These are phyloP conservation scores for Panopea generosa DNA, from an alignment of 2,888 invertebrate species.

Conservation along the genomic window DNA sequence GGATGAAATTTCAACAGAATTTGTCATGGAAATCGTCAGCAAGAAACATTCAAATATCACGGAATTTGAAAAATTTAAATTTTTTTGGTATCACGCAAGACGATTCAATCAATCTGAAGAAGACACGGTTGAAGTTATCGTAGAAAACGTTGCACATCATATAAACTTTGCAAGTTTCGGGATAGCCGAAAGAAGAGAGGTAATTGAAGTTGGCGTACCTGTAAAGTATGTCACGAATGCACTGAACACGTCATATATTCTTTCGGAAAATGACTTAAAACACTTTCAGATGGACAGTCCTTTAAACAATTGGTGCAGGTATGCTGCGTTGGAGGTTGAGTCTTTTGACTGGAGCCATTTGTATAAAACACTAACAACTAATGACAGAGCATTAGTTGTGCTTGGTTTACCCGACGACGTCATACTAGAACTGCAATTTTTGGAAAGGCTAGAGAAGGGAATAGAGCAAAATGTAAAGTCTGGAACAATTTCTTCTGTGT, in stretches of 20 bases:
- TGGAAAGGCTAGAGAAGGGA: constrained; percentile 17
- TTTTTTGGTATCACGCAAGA: constrained; percentile 21
- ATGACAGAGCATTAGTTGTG: constrained; percentile 32
- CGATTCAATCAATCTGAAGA: not conserved
- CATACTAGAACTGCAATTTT: constrained; percentile 38
- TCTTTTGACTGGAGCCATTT: constrained; percentile 47
- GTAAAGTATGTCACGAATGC: constrained; percentile 34
- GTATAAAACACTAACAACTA: constrained; percentile 38
- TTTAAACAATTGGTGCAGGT: constrained; percentile 27
- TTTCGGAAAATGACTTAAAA: constrained; percentile 33
- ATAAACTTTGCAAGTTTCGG: constrained; percentile 47
- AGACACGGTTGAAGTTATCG: constrained; percentile 12
- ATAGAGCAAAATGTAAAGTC: constrained; percentile 34
- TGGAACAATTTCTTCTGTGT: constrained; percentile 39
- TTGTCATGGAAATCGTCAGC: constrained; percentile 21
- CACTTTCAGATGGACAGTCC: constrained; percentile 37
- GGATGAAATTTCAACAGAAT: constrained; percentile 23
- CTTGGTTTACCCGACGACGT: constrained; percentile 42
- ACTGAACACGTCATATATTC: constrained; percentile 40
- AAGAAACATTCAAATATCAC: constrained; percentile 23
- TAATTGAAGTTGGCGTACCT: constrained; percentile 37
- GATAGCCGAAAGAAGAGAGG: constrained; percentile 23
- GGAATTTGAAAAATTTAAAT: constrained; percentile 46
- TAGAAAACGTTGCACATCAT: constrained; percentile 17
- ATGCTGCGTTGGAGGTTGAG: constrained; percentile 12